Evolutionary conservation across 1,140 invertebrate genomes (phyloP), one percentile per base, ranked within the genome.

Genomic region (Mycetomoellerius zeteki): DNA sequence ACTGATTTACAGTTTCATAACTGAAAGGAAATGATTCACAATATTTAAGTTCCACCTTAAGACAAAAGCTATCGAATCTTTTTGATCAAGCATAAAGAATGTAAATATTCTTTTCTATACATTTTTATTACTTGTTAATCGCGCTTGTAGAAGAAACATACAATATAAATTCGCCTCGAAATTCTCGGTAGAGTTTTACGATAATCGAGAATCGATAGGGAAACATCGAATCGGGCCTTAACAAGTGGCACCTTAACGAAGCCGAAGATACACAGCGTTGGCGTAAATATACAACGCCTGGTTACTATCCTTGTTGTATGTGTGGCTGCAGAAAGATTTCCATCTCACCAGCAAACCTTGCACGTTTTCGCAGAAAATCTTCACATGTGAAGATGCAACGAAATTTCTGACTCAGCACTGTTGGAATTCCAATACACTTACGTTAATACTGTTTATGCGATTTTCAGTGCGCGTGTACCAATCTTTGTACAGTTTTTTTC

Each of bases 371-470:
- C 19, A 24, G 64, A 88, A 85, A 30, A 43, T 33, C n/a, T 65
- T n/a, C 10, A 24, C 12, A 12, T 14, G 60, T 16, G 21, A 67
- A 65, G 12, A 47, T 80, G 33, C 56, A 33, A 27, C 47, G 52
- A 47, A 60, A 78, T 89, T 86, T 86, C 89, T 90, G 89, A 91
- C 56, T 91, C 89, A 91, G 50, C n/a, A n/a, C 86, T 52, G 14
- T 58, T 10, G 30, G 16, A 84, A 91, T 91, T 86, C 89, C 89
- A 67, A 67, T 73, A 56, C 21, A 65, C 37, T 91, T 90, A 90
- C 86, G 30, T 75, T 67, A 67, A 75, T 85, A 37, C 60, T 33
- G 62, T 90, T 90, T 82, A 71, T 47, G 80, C 19, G 33, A 80
- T 67, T 81, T 67, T 80, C 72, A 71, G 60, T 85, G 69, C 64